Conservation (phyloP, 2,797 vertebrate species). For the Thaleichthys pacificus region DNA sequence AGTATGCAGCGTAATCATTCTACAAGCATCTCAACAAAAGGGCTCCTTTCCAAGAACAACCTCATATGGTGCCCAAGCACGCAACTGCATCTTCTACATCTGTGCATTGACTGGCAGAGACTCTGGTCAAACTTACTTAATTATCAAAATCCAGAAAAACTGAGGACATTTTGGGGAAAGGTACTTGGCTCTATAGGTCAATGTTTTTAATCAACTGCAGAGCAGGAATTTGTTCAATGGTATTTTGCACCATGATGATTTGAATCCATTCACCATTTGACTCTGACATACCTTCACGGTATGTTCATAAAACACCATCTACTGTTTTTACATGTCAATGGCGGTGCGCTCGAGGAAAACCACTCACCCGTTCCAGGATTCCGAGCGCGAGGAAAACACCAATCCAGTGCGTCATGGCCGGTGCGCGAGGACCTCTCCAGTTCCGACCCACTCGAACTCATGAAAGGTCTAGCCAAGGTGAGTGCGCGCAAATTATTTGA, state of each 20-base stretch:
- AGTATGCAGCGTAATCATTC: background rate
- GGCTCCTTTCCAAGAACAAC: background rate
- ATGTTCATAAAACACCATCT: too few relatives aligned
- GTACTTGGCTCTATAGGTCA: too few relatives aligned
- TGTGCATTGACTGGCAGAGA: background rate
- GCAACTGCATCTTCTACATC: background rate
- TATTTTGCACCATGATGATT: too few relatives aligned
- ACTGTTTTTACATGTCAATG: background rate
- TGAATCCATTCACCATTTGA: too few relatives aligned
- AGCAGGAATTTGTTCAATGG: too few relatives aligned
- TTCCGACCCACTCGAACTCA: background rate
- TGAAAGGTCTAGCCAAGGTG: too few relatives aligned
- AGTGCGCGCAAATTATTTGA: background rate
- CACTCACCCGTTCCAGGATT: constrained; percentile 51
- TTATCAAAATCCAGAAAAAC: too few relatives aligned
- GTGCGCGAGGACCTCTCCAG: constrained; percentile 3
- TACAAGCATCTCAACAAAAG: background rate
- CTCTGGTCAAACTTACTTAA: too few relatives aligned
- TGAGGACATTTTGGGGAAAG: too few relatives aligned
- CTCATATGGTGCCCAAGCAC: background rate
- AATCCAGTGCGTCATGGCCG: constrained; percentile 34
- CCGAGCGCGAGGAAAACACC: constrained; percentile 41
- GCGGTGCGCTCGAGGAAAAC: background rate
- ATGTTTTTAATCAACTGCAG: too few relatives aligned
- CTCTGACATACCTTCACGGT: too few relatives aligned